Conservation (phyloP, 2,113 vertebrate genomes). For the Coreoperca whiteheadi region DNA sequence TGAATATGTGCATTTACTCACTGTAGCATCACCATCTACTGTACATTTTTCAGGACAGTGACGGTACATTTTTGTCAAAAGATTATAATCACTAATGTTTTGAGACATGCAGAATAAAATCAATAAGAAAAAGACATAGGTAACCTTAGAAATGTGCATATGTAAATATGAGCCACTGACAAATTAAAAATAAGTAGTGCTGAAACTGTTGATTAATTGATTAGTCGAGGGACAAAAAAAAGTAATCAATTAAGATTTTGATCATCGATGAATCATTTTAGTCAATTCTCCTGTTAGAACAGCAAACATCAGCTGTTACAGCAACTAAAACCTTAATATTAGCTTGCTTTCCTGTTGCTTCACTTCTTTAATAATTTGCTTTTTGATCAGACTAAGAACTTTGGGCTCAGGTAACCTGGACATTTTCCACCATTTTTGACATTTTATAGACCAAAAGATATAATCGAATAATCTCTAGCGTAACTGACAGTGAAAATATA, state of each 20-base stretch:
- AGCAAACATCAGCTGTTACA: background rate
- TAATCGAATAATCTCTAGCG: background rate
- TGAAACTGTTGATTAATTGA: background rate
- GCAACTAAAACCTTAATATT: background rate
- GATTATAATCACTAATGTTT: background rate
- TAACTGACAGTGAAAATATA: constrained; percentile 12
- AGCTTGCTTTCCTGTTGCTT: background rate
- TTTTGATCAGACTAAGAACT: background rate
- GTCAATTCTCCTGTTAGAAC: background rate
- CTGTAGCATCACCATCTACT: background rate
- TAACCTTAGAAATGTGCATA: background rate
- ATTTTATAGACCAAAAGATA: background rate
- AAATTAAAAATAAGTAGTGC: background rate
- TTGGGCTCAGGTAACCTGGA: background rate
- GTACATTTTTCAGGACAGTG: background rate
- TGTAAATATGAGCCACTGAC: constrained; percentile 34
- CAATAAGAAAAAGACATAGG: background rate
- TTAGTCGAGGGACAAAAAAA: background rate
- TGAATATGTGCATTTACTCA: constrained; percentile 29
- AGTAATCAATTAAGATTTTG: background rate
- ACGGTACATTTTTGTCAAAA: no score
- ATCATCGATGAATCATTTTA: background rate
- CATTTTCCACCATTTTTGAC: background rate
- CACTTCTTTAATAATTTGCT: background rate
- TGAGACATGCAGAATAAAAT: background rate